Base-by-base conservation (phyloP, 2,888 invertebrate species). In the Hetaerina titia region DNA sequence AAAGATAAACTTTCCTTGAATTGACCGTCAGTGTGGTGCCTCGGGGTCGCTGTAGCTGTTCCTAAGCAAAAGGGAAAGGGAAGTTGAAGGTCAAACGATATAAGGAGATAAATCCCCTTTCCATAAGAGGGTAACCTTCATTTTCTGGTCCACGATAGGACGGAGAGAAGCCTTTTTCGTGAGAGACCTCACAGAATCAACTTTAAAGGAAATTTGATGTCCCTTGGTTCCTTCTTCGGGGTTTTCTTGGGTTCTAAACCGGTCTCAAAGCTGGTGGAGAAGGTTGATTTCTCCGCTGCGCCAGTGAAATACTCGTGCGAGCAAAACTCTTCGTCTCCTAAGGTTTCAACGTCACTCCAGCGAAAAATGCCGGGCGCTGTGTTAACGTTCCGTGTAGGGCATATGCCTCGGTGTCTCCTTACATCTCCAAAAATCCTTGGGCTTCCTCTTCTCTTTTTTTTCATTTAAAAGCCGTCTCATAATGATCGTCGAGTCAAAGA, bases 261-360 rank as follows among this genome's bases (percentile, higher is more conserved):
- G 89, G 89, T 89, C 89, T 81, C 81, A 81, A 81, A 81, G 81
- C 31, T 81, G 81, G 31, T 31, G 25, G 13, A 31, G 81, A 81
- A 89, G 89, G 89, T 89, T 89, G 89, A 89, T 81, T 81, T 81
- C 81, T 81, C 81, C 31, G 31, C 81, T 31, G 57, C 58, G 58
- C 11, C 89, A n/a, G 89, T 89, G 57, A 56, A 57, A 89, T 89
- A 89, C 58, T 89, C 89, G 56, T 56, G 58, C 89, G 17, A 58
- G 89, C 11, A 81, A 81, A 81, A 81, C 81, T 81, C 22, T 81
- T 81, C 81, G n/a, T 81, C 81, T 81, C 81, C 81, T 81, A 81
- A 89, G 89, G 89, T 89, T 89, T 89, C 89, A 89, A 89, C 89
- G 89, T 89, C 89, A 89, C 89, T 81, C 81, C 81, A 31, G 81